phyloP scores from a whole-genome alignment of 2,113 vertebrate genomes.

The Hypocryptadius cinnamomeus region DNA sequence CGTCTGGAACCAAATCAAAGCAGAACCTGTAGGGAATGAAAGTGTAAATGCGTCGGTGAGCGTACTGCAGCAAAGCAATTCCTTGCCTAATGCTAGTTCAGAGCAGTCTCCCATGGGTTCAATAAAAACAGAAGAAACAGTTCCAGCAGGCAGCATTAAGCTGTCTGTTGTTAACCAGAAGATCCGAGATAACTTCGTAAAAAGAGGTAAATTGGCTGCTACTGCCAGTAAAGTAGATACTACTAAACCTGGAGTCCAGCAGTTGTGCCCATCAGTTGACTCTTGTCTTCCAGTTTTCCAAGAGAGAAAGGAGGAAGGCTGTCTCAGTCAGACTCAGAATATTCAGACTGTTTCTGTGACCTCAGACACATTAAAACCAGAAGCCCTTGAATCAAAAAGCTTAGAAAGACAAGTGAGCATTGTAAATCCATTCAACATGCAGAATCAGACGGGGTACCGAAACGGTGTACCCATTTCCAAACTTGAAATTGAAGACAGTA shows the following conservation, averaged over 20 bases:
- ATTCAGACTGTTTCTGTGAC: slow-evolving; percentile 52
- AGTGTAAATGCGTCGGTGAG: background rate
- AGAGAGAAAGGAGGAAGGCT: slow-evolving; percentile 57
- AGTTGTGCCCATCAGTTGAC: slow-evolving; percentile 28
- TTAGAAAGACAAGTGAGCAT: slow-evolving; percentile 65
- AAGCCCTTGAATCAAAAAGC: slow-evolving; percentile 59
- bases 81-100: background rate
- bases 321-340: slow-evolving; percentile 43
- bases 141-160: slow-evolving; percentile 42
- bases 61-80: background rate
- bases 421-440: slow-evolving; percentile 61
- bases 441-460: slow-evolving; percentile 62
- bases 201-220: slow-evolving; percentile 53
- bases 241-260: slow-evolving; percentile 20
- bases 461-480: slow-evolving; percentile 63
- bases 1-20: slow-evolving; percentile 43
- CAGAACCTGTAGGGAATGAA: slow-evolving; percentile 38
- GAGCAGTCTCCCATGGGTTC: slow-evolving; percentile 6
- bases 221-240: background rate
- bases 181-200: slow-evolving; percentile 54
- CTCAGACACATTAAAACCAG: slow-evolving; percentile 64
- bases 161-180: slow-evolving; percentile 62
- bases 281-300: slow-evolving; percentile 65
- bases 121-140: slow-evolving; percentile 51
- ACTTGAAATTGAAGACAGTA: slow-evolving; percentile 67